Conservation (phyloP, 2,797 vertebrate species). For the Sarcoramphus papa region DNA sequence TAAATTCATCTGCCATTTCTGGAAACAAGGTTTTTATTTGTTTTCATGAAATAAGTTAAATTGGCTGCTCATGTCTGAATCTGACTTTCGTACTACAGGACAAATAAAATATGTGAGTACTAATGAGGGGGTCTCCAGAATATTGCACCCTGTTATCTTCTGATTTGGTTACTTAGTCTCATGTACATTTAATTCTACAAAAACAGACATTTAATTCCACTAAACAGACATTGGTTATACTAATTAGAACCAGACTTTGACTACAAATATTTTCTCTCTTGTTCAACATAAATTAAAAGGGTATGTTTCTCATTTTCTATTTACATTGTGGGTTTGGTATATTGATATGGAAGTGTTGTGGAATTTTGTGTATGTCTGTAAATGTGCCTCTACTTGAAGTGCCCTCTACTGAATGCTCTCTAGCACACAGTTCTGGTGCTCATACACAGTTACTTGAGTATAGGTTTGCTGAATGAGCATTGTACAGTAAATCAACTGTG, state of each 20-base stretch:
- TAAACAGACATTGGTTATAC: background rate
- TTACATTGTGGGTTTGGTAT: background rate
- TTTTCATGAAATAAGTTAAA: background rate
- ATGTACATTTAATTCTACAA: background rate
- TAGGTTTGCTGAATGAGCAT: background rate
- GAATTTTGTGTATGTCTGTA: background rate
- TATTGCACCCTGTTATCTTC: background rate
- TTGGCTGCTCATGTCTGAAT: background rate
- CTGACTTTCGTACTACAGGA: background rate
- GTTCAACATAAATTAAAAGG: background rate
- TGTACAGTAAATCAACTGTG: background rate
- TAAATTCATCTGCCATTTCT: slow-evolving; percentile 11
- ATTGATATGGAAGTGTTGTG: background rate
- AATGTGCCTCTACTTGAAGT: background rate
- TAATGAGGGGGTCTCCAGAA: background rate
- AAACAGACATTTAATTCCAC: background rate
- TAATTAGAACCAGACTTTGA: background rate
- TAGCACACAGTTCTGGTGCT: background rate
- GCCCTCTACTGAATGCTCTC: background rate
- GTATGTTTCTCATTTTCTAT: background rate
- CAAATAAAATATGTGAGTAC: background rate
- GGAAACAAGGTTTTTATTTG: background rate
- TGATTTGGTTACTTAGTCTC: background rate
- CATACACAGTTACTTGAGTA: background rate
- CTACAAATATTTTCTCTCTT: background rate